Evolutionary conservation across 2,797 vertebrate species (phyloP).

Genomic region (Aplochiton taeniatus): DNA sequence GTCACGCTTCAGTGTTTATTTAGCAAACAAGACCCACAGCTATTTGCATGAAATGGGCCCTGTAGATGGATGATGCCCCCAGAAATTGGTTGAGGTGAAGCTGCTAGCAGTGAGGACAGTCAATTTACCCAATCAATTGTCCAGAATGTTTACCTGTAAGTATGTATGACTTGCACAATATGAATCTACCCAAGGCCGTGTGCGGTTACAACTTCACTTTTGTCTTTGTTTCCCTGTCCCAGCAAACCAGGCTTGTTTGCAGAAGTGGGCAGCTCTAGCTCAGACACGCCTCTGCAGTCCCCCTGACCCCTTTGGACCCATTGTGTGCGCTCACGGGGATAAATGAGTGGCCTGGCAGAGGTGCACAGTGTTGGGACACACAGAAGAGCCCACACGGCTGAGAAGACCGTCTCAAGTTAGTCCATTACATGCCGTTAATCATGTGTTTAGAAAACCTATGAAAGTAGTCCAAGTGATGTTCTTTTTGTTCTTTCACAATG

Average conservation of each 20-base stretch:
- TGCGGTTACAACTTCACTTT: slow-evolving; percentile 18
- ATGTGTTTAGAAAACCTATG: background rate
- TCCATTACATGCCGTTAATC: background rate
- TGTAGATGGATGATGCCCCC: slow-evolving; percentile 12
- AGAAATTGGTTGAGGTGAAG: background rate
- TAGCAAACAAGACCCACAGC: slow-evolving; percentile 33
- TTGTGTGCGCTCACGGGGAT: slow-evolving; percentile 68
- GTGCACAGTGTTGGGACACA: slow-evolving; percentile 60
- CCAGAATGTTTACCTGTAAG: no score
- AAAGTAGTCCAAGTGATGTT: background rate
- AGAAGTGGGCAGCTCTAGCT: slow-evolving; percentile 31
- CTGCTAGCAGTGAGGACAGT: background rate
- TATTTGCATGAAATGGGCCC: slow-evolving; percentile 35
- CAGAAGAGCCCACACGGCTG: slow-evolving; percentile 73
- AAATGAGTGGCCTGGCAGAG: slow-evolving; percentile 73
- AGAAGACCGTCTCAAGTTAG: slow-evolving; percentile 30
- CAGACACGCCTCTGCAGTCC: slow-evolving; percentile 54
- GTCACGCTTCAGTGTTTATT: slow-evolving; percentile 36
- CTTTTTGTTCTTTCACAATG: background rate
- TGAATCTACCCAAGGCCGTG: no score
- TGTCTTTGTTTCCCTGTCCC: slow-evolving; percentile 29
- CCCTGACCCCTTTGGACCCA: slow-evolving; percentile 59
- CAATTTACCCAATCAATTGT: no score
- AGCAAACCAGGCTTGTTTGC: slow-evolving; percentile 4
- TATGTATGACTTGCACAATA: no score